Conservation (phyloP, 2,888 invertebrate genomes). For the Blastobasis adustella region DNA sequence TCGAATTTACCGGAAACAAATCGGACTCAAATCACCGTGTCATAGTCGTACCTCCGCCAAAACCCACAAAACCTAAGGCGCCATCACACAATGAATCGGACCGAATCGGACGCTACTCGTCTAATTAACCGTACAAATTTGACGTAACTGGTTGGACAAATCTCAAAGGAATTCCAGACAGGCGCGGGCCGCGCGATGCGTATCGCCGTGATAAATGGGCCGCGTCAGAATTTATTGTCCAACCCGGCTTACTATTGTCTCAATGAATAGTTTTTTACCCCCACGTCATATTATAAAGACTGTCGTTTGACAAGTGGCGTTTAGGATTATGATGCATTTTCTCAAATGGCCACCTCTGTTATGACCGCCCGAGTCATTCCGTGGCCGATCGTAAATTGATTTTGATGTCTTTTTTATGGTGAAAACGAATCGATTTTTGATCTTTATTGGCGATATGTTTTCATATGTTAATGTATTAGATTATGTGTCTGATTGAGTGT, state of each 20-base stretch:
- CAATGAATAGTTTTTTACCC: constrained; percentile 72
- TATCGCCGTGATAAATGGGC: constrained; percentile 70
- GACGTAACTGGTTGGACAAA: constrained; percentile 48
- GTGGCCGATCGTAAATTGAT: constrained; percentile 58
- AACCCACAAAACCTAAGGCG: too few relatives aligned
- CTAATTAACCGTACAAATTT: constrained; percentile 35
- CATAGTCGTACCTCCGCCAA: too few relatives aligned
- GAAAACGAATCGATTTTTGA: constrained; percentile 56
- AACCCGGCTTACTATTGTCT: constrained; percentile 67
- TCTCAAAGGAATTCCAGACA: constrained; percentile 55
- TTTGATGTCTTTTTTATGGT: constrained; percentile 62
- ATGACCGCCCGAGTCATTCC: constrained; percentile 39
- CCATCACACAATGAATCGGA: too few relatives aligned
- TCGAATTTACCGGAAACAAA: too few relatives aligned
- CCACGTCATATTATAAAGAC: constrained; percentile 58
- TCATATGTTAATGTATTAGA: constrained; percentile 62
- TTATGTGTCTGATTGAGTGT: constrained; percentile 35
- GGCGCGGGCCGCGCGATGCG: constrained; percentile 49
- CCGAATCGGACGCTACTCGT: too few relatives aligned
- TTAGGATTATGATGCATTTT: constrained; percentile 56
- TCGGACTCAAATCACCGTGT: too few relatives aligned
- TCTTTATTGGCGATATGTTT: constrained; percentile 53
- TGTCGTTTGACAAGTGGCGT: constrained; percentile 62
- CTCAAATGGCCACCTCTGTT: constrained; percentile 37
- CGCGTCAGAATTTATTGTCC: constrained; percentile 66